A percentile compares a stretch with the other conserved stretches of the same genome.
These are phyloP conservation scores for Samia ricini DNA, from an alignment of 1,140 invertebrate genomes.

Conservation along the genomic window DNA sequence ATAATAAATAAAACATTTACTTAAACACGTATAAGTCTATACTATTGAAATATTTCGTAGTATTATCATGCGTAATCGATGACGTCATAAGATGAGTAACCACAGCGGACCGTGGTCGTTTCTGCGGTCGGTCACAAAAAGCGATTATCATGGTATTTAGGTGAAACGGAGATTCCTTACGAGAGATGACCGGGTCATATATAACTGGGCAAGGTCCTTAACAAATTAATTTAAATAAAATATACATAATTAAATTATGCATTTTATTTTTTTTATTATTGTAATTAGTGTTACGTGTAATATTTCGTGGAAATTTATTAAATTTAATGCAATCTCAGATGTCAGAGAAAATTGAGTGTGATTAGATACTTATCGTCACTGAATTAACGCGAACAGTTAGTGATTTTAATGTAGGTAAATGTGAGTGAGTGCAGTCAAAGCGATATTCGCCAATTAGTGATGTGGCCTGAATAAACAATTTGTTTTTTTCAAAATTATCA, in stretches of 20 bases:
- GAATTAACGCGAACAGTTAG: constrained; percentile 22
- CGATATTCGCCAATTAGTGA: constrained; percentile 4
- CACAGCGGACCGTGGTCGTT: constrained; percentile 35
- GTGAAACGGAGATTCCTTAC: constrained; percentile 34
- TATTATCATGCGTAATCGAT: constrained; percentile 60
- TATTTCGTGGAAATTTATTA: not conserved
- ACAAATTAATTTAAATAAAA: too few species aligned
- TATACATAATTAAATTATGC: too few species aligned
- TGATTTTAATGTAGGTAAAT: constrained; percentile 10
- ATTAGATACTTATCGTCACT: constrained; percentile 16
- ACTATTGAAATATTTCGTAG: not conserved
- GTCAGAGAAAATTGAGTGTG: not conserved
- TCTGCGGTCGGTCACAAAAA: constrained; percentile 34
- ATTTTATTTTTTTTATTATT: too few species aligned
- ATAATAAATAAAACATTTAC: not conserved
- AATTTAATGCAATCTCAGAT: not conserved
- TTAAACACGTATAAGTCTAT: not conserved
- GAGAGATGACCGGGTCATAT: constrained; percentile 13
- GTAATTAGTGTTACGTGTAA: too few species aligned
- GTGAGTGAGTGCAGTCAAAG: not conserved
- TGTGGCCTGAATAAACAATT: constrained; percentile 22
- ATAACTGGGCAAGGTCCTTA: not conserved
- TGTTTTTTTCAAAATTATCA: not conserved
- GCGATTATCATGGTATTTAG: constrained; percentile 45
- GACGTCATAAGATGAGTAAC: constrained; percentile 67